phyloP scores from a whole-genome alignment of 2,888 invertebrate genomes.

The Ennomos erosarius region DNA sequence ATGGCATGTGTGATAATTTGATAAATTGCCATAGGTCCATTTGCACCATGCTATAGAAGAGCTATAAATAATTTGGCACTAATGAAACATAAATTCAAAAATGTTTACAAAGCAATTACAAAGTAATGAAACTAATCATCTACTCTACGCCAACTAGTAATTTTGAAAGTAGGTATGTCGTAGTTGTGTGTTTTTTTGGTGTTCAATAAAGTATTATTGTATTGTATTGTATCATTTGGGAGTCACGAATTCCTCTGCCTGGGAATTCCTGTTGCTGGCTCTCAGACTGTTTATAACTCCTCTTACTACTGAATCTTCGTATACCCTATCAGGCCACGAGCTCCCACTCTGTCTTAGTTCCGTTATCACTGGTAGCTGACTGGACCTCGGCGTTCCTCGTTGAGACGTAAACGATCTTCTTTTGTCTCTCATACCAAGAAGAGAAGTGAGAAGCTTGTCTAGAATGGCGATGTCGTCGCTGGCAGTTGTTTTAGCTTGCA shows the following conservation, averaged over 20 bases:
- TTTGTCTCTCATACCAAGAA: conserved; percentile 81
- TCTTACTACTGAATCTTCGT: conserved; percentile 72
- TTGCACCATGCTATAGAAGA: too few species aligned
- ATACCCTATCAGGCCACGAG: conserved; percentile 76
- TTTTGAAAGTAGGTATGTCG: background rate
- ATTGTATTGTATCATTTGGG: too few species aligned
- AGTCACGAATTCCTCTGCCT: conserved; percentile 73
- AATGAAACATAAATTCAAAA: too few species aligned
- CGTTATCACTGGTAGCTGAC: conserved; percentile 60
- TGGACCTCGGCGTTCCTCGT: conserved; percentile 67
- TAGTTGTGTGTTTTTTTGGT: too few species aligned
- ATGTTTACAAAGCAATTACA: too few species aligned
- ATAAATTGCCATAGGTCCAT: too few species aligned
- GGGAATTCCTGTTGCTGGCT: conserved; percentile 63
- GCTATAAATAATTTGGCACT: too few species aligned
- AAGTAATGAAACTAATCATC: too few species aligned
- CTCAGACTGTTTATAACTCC: conserved; percentile 71
- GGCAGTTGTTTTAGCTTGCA: conserved; percentile 61
- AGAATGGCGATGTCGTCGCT: conserved; percentile 86
- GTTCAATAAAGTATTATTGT: too few species aligned
- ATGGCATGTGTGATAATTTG: too few species aligned
- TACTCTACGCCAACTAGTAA: too few species aligned
- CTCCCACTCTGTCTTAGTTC: conserved; percentile 55
- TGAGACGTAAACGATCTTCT: conserved; percentile 68
- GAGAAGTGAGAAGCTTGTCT: conserved; percentile 86